Base-by-base conservation (phyloP, 2,888 invertebrate species). In the Thalpophila matura region DNA sequence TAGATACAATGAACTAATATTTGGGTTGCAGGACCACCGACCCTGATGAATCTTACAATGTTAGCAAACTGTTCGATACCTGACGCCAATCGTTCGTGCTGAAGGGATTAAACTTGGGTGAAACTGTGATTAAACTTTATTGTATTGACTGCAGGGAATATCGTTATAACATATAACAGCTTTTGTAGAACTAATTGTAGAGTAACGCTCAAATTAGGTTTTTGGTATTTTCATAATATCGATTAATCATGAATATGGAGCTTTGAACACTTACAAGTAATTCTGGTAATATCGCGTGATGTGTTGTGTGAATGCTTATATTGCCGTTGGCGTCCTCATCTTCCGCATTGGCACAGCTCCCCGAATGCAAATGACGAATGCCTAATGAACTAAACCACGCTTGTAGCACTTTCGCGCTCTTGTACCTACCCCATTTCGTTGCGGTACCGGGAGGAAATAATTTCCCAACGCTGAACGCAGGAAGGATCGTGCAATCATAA, bases 1-100 rank as follows among this genome's bases (percentile, higher is more conserved):
- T 74, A 73, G 77, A 79, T 78, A 83, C 82, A 82, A 84, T 83
- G 77, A 84, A 81, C 87, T 81, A 87, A 88, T 89, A 87, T 87
- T 86, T 86, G 83, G 79, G 77, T 84, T 81, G 60, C 74, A 83
- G 76, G 81, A 84, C 87, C 80, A 82, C 78, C 76, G 72, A 79
- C 79, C 79, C 69, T 35, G 59, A 51, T 58, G 49, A 22, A 14
- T 33, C 24, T 24, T 33, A 33, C 33, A 59, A 61, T 70, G 58
- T 53, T 59, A 40, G 26, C 27, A 27, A 66, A 71, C 49, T 50
- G n/a, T 9, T 47, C 51, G 45, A 58, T 66, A 66, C 67, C 66
- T 71, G 55, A 24, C 16, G 9, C 33, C 33, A 49, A 69, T 47
- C 46, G 24, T 37, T 55, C 14, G 40, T 45, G 66, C 42, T 55